phyloP scores from a whole-genome alignment of 2,113 vertebrate species.

The Cyanoramphus novaezelandiae region DNA sequence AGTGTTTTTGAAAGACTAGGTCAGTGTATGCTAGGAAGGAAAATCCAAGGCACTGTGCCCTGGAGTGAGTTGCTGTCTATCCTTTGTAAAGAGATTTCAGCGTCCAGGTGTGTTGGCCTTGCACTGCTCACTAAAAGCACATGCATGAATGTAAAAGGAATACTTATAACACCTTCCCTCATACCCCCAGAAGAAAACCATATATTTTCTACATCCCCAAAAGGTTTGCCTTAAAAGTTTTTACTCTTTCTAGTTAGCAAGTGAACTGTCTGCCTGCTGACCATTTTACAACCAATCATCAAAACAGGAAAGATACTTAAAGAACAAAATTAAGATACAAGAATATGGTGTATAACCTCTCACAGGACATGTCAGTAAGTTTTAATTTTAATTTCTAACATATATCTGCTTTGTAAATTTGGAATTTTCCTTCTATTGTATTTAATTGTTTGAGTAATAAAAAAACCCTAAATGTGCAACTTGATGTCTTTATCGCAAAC shows the following conservation, averaged over 20 bases:
- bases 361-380: neutral
- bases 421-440: neutral
- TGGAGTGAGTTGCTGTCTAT: neutral
- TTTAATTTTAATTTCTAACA: neutral
- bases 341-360: neutral
- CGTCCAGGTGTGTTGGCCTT: neutral
- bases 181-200: neutral
- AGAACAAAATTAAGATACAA: neutral
- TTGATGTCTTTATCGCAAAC: neutral
- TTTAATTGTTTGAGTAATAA: neutral
- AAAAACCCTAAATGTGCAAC: neutral
- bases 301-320: neutral
- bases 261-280: neutral
- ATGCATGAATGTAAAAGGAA: neutral
- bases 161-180: neutral
- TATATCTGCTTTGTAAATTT: neutral
- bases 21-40: neutral
- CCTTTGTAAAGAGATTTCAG: neutral
- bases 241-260: neutral
- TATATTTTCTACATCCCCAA: neutral
- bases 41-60: neutral
- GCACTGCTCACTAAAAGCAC: neutral
- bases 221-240: neutral
- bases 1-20: neutral
- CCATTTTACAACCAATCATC: neutral